Evolutionary conservation across 2,113 vertebrate species (phyloP), one percentile per base, ranked within the genome.

Genomic region (Azemiops feae): DNA sequence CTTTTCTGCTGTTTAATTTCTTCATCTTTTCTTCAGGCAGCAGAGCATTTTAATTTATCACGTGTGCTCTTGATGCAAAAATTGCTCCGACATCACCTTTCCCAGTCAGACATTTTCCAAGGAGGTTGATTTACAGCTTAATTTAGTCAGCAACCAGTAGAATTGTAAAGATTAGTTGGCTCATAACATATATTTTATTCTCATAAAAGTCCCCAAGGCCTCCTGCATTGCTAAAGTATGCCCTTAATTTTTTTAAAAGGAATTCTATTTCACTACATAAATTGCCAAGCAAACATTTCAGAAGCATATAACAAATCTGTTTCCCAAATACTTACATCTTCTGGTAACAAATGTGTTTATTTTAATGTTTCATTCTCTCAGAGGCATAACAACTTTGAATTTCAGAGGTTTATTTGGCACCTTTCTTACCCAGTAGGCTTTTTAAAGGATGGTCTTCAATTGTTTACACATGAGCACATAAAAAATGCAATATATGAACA

Each of bases 61-160:
- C 88, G 57, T 91, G 96, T 94, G 94, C 96, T 96, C 90, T 91
- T 94, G 93, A 92, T 95, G 93, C 88, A 88, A 94, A 97, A 97
- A 97, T 97, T 92, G 53, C 60, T 95, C 95, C 53, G 93, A 89
- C 94, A 47, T 95, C 92, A 97, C 95, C 91, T 97, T 97, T 92
- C 22, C 43, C 54, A 95, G 91, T 93, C 25, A 47, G 92, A 6
- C 0, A 6, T 93, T 93, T 92, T 95, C 94, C 5, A 93, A 95
- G 94, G 94, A 97, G 89, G 20, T 45, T 93, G 92, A 47, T 89
- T 95, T 96, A 91, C 89, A 96, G 85, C 90, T 93, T 81, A 95
- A 88, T 97, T 97, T 96, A 96, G 94, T 96, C 90, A 96, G 94
- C 93, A 96, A 93, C 0, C 1, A 96, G 92, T 96, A 96, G 94